Conservation (phyloP, 2,113 vertebrate species). For the Mustela lutreola region DNA sequence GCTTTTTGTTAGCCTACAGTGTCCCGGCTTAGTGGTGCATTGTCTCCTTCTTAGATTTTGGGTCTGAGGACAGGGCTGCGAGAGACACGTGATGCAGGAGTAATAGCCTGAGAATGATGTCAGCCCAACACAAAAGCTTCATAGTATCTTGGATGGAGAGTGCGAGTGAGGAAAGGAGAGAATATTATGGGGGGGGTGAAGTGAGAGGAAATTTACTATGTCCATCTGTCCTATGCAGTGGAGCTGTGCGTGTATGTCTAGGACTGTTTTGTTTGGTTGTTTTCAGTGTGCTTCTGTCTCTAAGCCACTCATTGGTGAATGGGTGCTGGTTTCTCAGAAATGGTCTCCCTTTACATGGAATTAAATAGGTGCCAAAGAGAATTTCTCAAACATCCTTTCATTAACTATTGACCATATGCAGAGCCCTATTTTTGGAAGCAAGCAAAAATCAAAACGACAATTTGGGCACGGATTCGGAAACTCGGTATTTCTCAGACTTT, state of each 20-base stretch:
- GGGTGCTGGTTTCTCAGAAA: slow-evolving; percentile 56
- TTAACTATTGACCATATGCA: slow-evolving; percentile 63
- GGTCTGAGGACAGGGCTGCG: background rate
- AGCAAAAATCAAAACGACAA: slow-evolving; percentile 57
- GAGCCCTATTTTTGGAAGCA: slow-evolving; percentile 49
- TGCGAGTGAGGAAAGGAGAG: background rate
- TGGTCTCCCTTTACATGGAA: slow-evolving; percentile 29
- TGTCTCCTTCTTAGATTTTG: slow-evolving; percentile 13
- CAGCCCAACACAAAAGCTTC: background rate
- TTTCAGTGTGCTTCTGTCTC: slow-evolving; percentile 50
- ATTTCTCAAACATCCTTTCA: slow-evolving; percentile 55
- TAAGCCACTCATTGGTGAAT: slow-evolving; percentile 39
- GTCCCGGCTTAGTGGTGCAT: background rate
- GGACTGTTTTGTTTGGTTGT: slow-evolving; percentile 69
- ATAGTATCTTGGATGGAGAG: background rate
- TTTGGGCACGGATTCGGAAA: slow-evolving; percentile 10
- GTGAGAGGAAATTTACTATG: slow-evolving; percentile 45
- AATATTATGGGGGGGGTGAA: background rate
- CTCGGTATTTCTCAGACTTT: background rate
- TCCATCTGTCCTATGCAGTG: slow-evolving; percentile 56
- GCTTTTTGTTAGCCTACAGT: background rate
- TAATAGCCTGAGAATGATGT: background rate
- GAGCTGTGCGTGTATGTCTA: slow-evolving; percentile 2
- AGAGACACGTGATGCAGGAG: background rate
- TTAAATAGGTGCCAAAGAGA: slow-evolving; percentile 46